Evolutionary conservation across 2,113 vertebrate genomes (phyloP), one percentile per base, ranked within the genome.

Genomic region (Zosterops japonicus): DNA sequence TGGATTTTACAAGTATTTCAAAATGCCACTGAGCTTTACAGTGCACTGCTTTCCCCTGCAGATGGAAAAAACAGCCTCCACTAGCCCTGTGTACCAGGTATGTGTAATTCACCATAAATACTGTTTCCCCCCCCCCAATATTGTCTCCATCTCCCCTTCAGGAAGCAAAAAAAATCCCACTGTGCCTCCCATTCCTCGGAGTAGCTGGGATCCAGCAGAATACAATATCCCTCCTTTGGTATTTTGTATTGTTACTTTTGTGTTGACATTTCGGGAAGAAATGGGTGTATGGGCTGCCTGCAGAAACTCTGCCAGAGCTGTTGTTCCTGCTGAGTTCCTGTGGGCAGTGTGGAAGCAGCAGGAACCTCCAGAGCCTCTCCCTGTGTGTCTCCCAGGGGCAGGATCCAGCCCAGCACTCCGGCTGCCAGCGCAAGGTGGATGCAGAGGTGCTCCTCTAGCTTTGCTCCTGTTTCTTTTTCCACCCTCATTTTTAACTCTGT

Each of bases 181-280:
- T 10, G 83, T 18, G 47, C 15, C 33, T 69, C 44, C 33, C 36
- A 24, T 64, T 83, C 71, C 88, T 69, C 3, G 0, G 71, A 80
- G 46, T 16, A 44, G 70, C 81, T 27, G 63, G 36, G 19, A 57
- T 92, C 81, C 75, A 49, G 87, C 55, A 87, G 77, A 89, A 91
- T 3, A 93, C 81, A 93, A 94, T 91, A 69, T 13, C 63, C 55
- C 52, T 86, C 42, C 76, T 77, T 74, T 8, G 52, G 39, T 50
- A 23, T 77, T 92, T 80, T 80, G 23, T 14, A 41, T 69, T 69
- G 90, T 70, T 65, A 39, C 82, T 83, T 82, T 47, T 69, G 77
- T 72, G 65, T 65, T 68, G 72, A 89, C 74, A n/a, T 94, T 91
- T 91, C 3, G 28, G 82, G 85, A 83, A 91, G 70, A 90, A 89